A percentile compares a stretch with the other conserved stretches of the same genome.
These are phyloP conservation scores for Clistopyga incitator DNA, from an alignment of 2,888 invertebrate species.

Conservation along the genomic window DNA sequence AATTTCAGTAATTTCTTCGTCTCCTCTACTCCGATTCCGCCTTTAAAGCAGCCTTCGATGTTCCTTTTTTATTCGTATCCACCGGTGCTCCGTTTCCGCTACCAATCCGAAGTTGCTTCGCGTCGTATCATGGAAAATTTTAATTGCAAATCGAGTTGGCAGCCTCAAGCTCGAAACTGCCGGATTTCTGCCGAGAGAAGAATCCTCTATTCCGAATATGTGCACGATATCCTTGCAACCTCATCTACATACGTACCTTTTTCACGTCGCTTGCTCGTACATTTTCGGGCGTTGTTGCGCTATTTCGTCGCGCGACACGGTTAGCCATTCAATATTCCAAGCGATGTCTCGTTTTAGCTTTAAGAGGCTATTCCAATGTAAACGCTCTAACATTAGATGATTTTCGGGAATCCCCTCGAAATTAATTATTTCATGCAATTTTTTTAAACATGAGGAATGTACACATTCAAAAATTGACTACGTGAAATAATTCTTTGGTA, in stretches of 20 bases:
- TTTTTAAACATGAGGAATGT: too few relatives aligned
- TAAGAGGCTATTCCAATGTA: too few relatives aligned
- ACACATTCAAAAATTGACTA: too few relatives aligned
- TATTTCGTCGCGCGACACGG: not conserved
- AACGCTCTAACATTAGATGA: too few relatives aligned
- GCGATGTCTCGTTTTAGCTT: not conserved
- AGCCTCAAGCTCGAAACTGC: conserved; percentile 11
- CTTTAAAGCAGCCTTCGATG: not conserved
- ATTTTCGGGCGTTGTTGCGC: not conserved
- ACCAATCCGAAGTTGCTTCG: not conserved
- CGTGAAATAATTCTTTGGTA: too few relatives aligned
- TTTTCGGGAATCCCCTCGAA: too few relatives aligned
- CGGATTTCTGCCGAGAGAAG: not conserved
- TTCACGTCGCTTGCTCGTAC: not conserved
- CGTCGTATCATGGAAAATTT: conserved; percentile 5
- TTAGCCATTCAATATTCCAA: not conserved
- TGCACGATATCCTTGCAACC: not conserved
- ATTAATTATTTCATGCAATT: too few relatives aligned
- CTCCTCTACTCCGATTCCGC: conserved; percentile 14
- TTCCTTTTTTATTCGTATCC: conserved; percentile 13
- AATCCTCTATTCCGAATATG: conserved; percentile 19
- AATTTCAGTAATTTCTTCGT: conserved; percentile 44
- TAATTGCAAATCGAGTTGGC: conserved; percentile 33
- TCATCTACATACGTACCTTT: conserved; percentile 9
- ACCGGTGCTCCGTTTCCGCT: not conserved